phyloP scores from a whole-genome alignment of 2,888 invertebrate genomes.

The Sepiola atlantica region DNA sequence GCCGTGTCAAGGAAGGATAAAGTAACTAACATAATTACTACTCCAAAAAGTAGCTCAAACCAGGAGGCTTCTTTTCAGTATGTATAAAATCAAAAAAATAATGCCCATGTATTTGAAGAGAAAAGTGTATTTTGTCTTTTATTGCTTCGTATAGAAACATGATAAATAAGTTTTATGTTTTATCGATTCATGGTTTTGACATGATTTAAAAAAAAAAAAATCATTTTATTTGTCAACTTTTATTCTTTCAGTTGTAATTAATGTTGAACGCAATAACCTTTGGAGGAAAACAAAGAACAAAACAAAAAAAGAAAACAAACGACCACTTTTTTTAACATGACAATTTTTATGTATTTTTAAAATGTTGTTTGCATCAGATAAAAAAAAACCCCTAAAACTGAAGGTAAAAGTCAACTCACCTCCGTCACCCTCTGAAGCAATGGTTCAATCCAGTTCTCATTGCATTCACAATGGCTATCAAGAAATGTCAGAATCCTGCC shows the following conservation, averaged over 20 bases:
- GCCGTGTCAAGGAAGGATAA: too few relatives aligned
- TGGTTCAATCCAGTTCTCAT: constrained; percentile 95
- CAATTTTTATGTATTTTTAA: neutral
- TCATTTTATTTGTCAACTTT: neutral
- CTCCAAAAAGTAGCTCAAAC: too few relatives aligned
- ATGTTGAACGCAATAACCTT: neutral
- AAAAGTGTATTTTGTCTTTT: neutral
- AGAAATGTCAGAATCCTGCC: constrained; percentile 95
- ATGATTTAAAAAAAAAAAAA: neutral
- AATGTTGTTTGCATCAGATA: neutral
- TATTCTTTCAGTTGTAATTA: neutral
- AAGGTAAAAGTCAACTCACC: constrained; percentile 77
- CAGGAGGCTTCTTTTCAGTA: too few relatives aligned
- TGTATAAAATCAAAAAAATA: too few relatives aligned
- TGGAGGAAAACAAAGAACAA: too few relatives aligned
- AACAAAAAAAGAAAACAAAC: neutral
- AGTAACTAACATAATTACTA: too few relatives aligned
- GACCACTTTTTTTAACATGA: neutral
- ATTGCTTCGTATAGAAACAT: neutral
- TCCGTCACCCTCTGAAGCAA: constrained; percentile 92
- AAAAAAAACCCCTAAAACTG: neutral
- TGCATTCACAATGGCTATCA: constrained; percentile 98
- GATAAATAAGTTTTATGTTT: neutral
- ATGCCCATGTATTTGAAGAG: too few relatives aligned
- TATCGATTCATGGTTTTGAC: neutral